Base-by-base conservation (phyloP, 2,888 invertebrate genomes). In the Blera fallax region DNA sequence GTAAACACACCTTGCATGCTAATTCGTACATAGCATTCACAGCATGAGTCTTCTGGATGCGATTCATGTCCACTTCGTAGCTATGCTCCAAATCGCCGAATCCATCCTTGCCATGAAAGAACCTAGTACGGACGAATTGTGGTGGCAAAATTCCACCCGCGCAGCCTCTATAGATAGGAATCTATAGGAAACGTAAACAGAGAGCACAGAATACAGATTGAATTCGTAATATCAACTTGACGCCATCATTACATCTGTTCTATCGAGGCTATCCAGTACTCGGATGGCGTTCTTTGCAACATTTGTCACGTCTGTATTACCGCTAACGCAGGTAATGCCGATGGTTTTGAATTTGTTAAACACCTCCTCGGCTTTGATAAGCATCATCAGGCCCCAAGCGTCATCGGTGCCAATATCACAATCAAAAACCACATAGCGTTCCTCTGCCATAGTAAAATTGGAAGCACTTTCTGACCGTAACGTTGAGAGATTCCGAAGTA, bases 261-360 rank as follows among this genome's bases (percentile, higher is more conserved):
- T 92, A 50, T 93, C 92, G 2, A 94, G 93, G 5, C 93, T 91
- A 88, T 94, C 92, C 40, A 97, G 90, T 62, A 95, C 94, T 87
- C 95, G 93, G 54, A 95, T 93, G 1, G 96, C 95, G 90, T 97
- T 97, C 27, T 91, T 91, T 16, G 93, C 93, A 0, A 95, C 95
- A 89, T 96, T 94, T 8, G 95, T 93, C 62, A 96, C 93, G 5
- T 91, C 91, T 0, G 95, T 95, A 89, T 97, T 97, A 0, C 97
- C 97, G 84, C 94, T 93, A 0, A 94, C 95, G 81, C 96, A 96
- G 0, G 96, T 96, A 0, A 97, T 93, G 3, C 94, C 97, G 37
- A 95, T 89, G 64, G 96, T 88, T 87, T 88, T 87, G 67, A 87
- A 87, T 62, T 72, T 76, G 29, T 74, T 79, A 43, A 87, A 87